phyloP scores from a whole-genome alignment of 2,888 invertebrate genomes.

The Rhagonycha fulva region DNA sequence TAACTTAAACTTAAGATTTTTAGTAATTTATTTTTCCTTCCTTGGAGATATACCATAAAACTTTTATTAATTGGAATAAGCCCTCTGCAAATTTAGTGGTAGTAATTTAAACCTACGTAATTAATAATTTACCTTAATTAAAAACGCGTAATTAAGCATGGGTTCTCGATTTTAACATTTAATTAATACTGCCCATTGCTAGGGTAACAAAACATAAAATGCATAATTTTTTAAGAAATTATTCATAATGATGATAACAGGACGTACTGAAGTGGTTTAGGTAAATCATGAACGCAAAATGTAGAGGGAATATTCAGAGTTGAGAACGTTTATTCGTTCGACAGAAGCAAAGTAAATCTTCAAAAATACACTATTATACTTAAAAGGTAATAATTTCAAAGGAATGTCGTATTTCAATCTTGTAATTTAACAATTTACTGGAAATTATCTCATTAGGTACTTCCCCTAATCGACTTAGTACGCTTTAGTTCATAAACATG shows the following conservation, averaged over 20 bases:
- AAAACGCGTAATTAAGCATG: not conserved
- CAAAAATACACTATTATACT: not conserved
- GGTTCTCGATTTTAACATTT: not conserved
- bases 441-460: not conserved
- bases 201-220: not conserved
- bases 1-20: not conserved
- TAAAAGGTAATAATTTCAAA: not conserved
- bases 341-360: not conserved
- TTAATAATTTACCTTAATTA: not conserved
- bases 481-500: not conserved
- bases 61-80: not conserved
- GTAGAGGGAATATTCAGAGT: not conserved
- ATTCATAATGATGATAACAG: not conserved
- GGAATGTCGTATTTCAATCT: not conserved
- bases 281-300: not conserved
- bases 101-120: not conserved
- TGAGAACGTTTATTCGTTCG: not conserved
- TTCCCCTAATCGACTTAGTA: not conserved
- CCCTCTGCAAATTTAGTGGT: not conserved
- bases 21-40: not conserved
- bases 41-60: not conserved
- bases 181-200: not conserved
- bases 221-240: not conserved
- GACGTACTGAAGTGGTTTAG: not conserved
- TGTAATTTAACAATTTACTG: not conserved